Conservation (phyloP, 2,113 vertebrate genomes). For the Channa argus region DNA sequence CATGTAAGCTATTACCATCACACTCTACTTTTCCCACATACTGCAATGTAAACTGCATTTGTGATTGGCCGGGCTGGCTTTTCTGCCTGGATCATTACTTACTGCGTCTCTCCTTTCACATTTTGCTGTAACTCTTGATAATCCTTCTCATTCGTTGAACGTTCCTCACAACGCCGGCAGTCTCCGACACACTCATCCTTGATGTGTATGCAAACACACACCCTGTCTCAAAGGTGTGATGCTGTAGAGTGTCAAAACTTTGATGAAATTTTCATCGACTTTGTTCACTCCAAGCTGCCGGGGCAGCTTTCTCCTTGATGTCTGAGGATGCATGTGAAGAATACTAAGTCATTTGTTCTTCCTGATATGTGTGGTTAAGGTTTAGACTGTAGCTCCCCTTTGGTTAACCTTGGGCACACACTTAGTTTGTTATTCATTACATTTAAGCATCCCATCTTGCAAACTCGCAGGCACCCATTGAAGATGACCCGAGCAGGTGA, state of each 20-base stretch:
- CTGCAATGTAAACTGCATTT: not conserved
- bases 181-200: not conserved
- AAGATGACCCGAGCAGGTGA: not conserved
- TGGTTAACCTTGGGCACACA: slow-evolving; percentile 1
- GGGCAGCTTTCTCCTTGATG: slow-evolving; percentile 4
- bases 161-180: not conserved
- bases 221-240: not conserved
- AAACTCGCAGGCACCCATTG: not conserved
- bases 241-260: not conserved
- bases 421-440: not conserved
- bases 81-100: not conserved
- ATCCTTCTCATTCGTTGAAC: not conserved
- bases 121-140: slow-evolving; percentile 1
- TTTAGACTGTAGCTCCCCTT: not conserved
- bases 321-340: not conserved
- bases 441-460: not conserved
- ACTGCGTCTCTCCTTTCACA: not conserved
- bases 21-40: not conserved
- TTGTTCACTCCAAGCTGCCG: not conserved
- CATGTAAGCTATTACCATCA: not conserved
- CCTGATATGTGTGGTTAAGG: not conserved
- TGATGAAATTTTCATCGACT: not conserved
- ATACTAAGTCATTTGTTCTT: not conserved
- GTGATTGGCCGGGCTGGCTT: not conserved
- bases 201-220: not conserved